Evolutionary conservation across 2,888 invertebrate species (phyloP).

Genomic region (Limnephilus lunatus): DNA sequence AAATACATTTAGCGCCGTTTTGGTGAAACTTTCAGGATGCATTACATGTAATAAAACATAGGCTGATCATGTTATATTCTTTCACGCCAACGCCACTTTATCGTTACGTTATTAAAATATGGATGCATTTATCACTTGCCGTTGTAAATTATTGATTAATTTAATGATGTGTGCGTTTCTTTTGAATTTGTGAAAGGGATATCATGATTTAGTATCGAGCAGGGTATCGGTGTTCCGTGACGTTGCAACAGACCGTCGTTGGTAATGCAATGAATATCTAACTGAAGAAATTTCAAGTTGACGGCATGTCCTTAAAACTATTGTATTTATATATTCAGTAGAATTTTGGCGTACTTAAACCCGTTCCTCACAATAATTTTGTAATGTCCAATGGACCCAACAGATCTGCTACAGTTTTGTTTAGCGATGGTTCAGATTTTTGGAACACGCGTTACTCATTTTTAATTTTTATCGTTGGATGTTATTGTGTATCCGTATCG

Average conservation of each 20-base stretch:
- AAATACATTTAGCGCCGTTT: background rate
- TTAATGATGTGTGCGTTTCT: constrained; percentile 28
- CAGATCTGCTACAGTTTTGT: too few relatives aligned
- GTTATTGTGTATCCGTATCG: too few relatives aligned
- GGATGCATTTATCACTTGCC: background rate
- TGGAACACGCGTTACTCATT: too few relatives aligned
- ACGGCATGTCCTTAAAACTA: background rate
- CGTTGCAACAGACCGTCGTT: background rate
- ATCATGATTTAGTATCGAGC: constrained; percentile 9
- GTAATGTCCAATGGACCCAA: too few relatives aligned
- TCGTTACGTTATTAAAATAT: background rate
- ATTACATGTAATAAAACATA: background rate
- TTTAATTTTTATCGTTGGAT: too few relatives aligned
- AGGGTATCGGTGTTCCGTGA: constrained; percentile 30
- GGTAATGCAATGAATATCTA: background rate
- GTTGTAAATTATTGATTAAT: constrained; percentile 25
- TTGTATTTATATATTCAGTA: background rate
- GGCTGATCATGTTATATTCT: background rate
- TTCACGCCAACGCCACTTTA: background rate
- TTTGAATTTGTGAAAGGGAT: constrained; percentile 27
- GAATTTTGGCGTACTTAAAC: background rate
- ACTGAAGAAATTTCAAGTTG: background rate
- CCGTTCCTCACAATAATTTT: too few relatives aligned
- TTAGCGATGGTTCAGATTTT: too few relatives aligned
- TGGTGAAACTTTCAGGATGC: background rate